Percentiles rank a stretch among this genome's conserved stretches.
Evolutionary conservation across 2,888 invertebrate species (phyloP).

Genomic region (Altica lythri): DNA sequence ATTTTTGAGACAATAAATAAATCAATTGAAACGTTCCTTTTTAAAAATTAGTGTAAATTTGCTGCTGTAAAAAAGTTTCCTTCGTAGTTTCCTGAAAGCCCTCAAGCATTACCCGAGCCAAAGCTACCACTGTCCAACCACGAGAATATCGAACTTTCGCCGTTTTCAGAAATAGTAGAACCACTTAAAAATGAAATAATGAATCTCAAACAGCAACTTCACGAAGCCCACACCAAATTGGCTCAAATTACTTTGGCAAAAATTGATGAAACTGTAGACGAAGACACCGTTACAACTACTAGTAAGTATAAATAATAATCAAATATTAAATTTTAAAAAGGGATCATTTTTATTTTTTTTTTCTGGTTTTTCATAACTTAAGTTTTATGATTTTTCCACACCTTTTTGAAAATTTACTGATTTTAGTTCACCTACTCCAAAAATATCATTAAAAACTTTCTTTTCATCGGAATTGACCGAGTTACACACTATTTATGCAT

Average conservation of each 20-base stretch:
- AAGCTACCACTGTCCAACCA: conserved; percentile 53
- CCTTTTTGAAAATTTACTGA: too few relatives aligned
- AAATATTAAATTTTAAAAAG: background rate
- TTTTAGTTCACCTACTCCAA: too few relatives aligned
- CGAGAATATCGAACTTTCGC: conserved; percentile 48
- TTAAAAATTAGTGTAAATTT: too few relatives aligned
- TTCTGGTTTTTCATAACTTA: background rate
- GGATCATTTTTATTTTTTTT: background rate
- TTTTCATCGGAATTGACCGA: too few relatives aligned
- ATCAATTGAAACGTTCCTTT: too few relatives aligned
- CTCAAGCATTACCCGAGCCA: conserved; percentile 55
- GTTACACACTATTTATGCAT: too few relatives aligned
- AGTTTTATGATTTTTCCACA: too few relatives aligned
- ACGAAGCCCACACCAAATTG: conserved; percentile 54
- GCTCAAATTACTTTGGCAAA: conserved; percentile 44
- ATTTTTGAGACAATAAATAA: too few relatives aligned
- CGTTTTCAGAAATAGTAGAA: conserved; percentile 53
- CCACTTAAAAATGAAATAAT: conserved; percentile 54
- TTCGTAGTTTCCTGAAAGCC: conserved; percentile 54
- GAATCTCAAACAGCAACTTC: conserved; percentile 52
- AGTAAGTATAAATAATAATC: too few relatives aligned
- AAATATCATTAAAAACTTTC: too few relatives aligned
- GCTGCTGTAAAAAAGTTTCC: conserved; percentile 18
- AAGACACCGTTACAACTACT: conserved; percentile 36
- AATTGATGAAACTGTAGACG: conserved; percentile 42